A percentile compares a stretch with the other conserved stretches of the same genome.
Evolutionary conservation across 2,888 invertebrate genomes (phyloP).

Genomic region (Anthoptus insignis): DNA sequence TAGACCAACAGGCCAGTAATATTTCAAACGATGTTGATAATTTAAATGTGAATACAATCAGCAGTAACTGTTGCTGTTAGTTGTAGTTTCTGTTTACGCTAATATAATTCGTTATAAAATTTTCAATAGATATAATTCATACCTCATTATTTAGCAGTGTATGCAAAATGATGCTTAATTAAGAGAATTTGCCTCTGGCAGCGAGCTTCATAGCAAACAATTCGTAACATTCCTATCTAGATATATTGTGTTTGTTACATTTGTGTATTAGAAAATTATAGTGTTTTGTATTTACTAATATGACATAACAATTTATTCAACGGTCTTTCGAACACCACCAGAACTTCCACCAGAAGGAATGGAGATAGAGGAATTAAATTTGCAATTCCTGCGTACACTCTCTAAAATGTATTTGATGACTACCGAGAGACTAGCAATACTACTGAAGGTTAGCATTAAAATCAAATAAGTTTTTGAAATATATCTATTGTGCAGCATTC

Average conservation of each 20-base stretch:
- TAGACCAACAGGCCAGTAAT: no score
- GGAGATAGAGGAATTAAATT: no score
- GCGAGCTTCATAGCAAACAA: neutral
- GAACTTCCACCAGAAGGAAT: no score
- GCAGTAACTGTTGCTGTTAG: conserved; percentile 2
- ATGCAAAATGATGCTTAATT: neutral
- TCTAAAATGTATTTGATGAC: no score
- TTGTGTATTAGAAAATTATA: neutral
- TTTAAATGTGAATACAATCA: neutral
- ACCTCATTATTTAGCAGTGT: neutral
- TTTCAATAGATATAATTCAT: conserved; percentile 13
- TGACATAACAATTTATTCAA: no score
- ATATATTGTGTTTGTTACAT: no score
- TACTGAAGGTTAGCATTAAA: no score
- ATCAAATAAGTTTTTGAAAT: no score
- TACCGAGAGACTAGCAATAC: no score
- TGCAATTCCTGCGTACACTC: no score
- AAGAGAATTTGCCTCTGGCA: neutral
- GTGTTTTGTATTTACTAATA: neutral
- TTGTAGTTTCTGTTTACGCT: neutral
- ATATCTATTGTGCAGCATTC: no score
- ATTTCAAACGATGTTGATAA: neutral
- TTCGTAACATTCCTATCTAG: neutral
- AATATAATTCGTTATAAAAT: conserved; percentile 3
- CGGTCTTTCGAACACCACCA: no score